These are phyloP conservation scores for Empis livida DNA, from an alignment of 2,888 invertebrate species.

Conservation along the genomic window DNA sequence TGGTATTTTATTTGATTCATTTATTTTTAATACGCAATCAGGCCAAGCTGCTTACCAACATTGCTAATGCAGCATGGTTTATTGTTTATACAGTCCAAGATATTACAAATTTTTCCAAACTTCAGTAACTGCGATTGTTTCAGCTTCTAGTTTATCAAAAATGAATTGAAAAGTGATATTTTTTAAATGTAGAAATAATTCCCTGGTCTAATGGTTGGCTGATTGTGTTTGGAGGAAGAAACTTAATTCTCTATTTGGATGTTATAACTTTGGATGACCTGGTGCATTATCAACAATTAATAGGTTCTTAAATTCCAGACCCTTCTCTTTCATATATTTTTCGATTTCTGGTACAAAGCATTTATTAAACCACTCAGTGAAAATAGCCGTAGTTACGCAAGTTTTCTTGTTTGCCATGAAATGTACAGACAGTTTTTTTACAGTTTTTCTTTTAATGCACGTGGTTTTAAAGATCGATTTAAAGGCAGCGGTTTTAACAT, in stretches of 20 bases:
- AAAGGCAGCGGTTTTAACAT: conserved; percentile 19
- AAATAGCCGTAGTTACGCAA: conserved; percentile 14
- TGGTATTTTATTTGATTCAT: conserved; percentile 13
- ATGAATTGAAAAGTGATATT: conserved; percentile 10
- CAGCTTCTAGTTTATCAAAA: conserved; percentile 5
- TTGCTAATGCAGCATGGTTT: conserved; percentile 1
- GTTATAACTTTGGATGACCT: conserved; percentile 14
- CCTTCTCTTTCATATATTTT: conserved; percentile 11
- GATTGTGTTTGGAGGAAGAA: conserved; percentile 21
- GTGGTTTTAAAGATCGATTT: conserved; percentile 15
- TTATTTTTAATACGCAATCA: conserved; percentile 17
- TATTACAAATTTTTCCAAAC: not conserved
- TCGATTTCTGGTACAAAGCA: conserved; percentile 9
- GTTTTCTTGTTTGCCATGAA: conserved; percentile 18
- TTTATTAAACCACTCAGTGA: conserved; percentile 9
- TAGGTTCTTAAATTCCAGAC: conserved; percentile 14
- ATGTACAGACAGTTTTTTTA: conserved; percentile 16
- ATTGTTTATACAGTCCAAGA: not conserved
- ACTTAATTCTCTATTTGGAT: conserved; percentile 13
- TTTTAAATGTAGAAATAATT: conserved; percentile 12
- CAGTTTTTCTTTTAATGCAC: conserved; percentile 15
- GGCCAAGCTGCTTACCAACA: conserved; percentile 12
- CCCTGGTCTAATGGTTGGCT: conserved; percentile 18
- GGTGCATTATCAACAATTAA: conserved; percentile 16
- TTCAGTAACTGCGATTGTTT: too few species aligned